Evolutionary conservation across 2,797 vertebrate species (phyloP), one percentile per base, ranked within the genome.

Genomic region (Clarias platycephalus): DNA sequence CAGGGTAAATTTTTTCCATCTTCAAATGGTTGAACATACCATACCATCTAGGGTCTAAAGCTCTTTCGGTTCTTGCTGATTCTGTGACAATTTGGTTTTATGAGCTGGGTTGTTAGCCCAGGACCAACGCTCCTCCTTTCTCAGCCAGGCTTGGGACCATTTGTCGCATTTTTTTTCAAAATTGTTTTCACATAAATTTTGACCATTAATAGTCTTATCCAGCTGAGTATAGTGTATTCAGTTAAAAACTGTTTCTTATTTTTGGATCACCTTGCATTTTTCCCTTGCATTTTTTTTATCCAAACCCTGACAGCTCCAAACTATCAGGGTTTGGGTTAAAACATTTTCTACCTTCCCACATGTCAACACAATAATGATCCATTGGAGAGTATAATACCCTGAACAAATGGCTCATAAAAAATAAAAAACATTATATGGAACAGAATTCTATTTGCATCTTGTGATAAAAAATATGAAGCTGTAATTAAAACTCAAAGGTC

Each of bases 401-500:
- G 28, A 49, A 26, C 40, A 53, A 72, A 10, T 68, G 10, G 31
- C 20, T 40, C 34, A 70, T 20, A 22, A 28, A 28, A 28, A 40
- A 60, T 31, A 31, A 31, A 31, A 40, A 58, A 12, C 53, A 68
- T 72, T 28, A 10, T 62, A 53, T 31, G 8, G 53, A 67, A 26
- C 24, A 24, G 9, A 22, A 76, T 31, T 76, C 63, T 16, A 64
- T 75, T 80, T 80, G 22, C 78, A 66, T 67, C 55, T 28, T 31
- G 49, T 75, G n/a, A 76, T 67, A 34, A 18, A 81, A 81, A 64
- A 78, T 60, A 2, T 7, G 7, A 71, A 67, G 82, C 78, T 75
- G 75, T 91, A 83, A 89, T 91, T 92, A 89, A 86, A 83, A 90
- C 88, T 90, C 86, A 74, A 86, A 87, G 80, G 71, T 84, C 80